Conservation (phyloP, 1,140 invertebrate species). For the Akabosia matsudoensis region DNA sequence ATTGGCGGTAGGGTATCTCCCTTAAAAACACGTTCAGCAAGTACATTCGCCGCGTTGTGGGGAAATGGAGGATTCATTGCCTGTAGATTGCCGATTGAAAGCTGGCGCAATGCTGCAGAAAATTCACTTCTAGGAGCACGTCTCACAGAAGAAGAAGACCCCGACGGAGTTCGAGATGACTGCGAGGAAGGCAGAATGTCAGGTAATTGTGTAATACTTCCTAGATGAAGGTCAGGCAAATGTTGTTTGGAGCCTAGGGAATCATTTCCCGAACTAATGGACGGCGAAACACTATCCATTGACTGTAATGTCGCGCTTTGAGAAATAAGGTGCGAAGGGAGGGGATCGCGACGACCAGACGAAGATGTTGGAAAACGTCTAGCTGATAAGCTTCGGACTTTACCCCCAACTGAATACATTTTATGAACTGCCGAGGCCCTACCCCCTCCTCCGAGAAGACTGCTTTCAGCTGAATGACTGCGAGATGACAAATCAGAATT, state of each 20-base stretch:
- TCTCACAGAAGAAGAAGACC: not conserved
- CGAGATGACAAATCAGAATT: not conserved
- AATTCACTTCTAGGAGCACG: not conserved
- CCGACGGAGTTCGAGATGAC: not conserved
- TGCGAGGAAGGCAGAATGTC: too few species aligned
- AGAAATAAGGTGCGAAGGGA: not conserved
- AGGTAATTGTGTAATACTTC: not conserved
- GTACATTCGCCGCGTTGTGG: not conserved
- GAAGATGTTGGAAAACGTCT: not conserved
- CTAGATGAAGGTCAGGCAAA: not conserved
- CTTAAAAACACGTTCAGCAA: not conserved
- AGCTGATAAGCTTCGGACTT: not conserved
- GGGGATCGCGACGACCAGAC: not conserved
- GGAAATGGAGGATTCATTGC: not conserved
- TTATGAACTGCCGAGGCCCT: not conserved
- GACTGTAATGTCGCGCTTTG: not conserved
- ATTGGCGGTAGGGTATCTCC: not conserved
- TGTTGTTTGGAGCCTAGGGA: not conserved
- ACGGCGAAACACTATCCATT: not conserved
- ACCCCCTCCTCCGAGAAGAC: not conserved
- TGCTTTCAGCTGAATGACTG: not conserved
- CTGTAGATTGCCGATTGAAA: not conserved
- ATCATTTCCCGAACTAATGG: not conserved
- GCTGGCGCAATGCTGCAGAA: not conserved
- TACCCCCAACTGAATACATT: constrained; percentile 3